A percentile compares a stretch with the other conserved stretches of the same genome.
Conservation (phyloP, 2,797 vertebrate genomes). For the Oophaga sylvatica region DNA sequence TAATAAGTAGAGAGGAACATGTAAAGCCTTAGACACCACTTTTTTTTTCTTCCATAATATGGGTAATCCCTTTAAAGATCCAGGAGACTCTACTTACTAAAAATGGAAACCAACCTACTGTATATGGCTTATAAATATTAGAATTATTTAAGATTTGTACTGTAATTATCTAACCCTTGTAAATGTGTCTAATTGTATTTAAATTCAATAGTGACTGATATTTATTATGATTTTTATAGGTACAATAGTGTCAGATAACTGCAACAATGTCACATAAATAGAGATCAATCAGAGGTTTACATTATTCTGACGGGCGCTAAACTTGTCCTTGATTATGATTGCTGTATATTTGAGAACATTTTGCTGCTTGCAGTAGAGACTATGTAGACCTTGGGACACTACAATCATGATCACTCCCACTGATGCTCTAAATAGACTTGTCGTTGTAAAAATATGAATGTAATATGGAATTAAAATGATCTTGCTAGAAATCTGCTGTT, state of each 20-base stretch:
- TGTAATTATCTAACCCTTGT: background rate
- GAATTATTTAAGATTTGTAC: background rate
- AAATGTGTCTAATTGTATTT: background rate
- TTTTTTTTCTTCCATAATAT: no score
- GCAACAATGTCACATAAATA: no score
- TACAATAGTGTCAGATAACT: background rate
- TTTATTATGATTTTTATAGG: no score
- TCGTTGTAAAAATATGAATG: background rate
- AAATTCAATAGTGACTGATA: background rate
- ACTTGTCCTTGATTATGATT: background rate
- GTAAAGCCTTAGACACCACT: no score
- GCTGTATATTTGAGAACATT: background rate
- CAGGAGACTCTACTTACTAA: no score
- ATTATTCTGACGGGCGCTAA: no score
- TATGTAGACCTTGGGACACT: background rate
- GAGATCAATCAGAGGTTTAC: no score
- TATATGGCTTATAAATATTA: background rate
- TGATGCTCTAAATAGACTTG: background rate
- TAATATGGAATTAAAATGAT: background rate
- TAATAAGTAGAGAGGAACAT: no score
- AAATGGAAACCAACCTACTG: background rate
- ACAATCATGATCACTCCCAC: slow-evolving; percentile 13
- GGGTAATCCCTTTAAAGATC: no score
- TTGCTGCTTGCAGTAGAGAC: background rate
- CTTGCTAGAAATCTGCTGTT: background rate